phyloP scores from a whole-genome alignment of 2,113 vertebrate genomes.

The Felis chaus region DNA sequence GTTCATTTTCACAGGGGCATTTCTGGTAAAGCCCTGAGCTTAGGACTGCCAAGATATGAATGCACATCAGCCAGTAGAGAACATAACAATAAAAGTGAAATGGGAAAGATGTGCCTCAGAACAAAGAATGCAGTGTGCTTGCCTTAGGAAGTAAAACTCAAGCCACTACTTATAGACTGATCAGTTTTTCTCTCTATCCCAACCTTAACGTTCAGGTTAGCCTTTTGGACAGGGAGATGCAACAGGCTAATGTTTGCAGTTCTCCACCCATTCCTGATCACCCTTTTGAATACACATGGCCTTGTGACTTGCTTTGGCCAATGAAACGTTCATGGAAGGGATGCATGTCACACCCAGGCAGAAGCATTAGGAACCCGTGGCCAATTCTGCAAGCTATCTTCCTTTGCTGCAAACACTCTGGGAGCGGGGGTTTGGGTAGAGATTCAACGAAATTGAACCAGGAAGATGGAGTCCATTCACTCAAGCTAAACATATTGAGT shows the following conservation, averaged over 20 bases:
- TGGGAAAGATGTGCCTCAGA: not conserved
- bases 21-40: conserved; percentile 63
- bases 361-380: not conserved
- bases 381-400: not conserved
- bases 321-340: not conserved
- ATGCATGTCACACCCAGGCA: not conserved
- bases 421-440: not conserved
- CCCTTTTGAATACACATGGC: not conserved
- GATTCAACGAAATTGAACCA: not conserved
- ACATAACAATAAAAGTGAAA: not conserved
- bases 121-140: not conserved
- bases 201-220: not conserved
- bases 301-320: not conserved
- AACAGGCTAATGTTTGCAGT: not conserved
- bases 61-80: not conserved
- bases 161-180: not conserved
- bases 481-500: not conserved
- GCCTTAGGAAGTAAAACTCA: not conserved
- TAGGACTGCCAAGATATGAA: conserved; percentile 29
- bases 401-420: not conserved
- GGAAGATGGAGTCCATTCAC: not conserved
- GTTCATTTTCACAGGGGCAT: conserved; percentile 25
- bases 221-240: not conserved
- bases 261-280: not conserved
- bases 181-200: not conserved